These are phyloP conservation scores for Ooceraea biroi DNA, from an alignment of 1,140 invertebrate genomes.

Conservation along the genomic window DNA sequence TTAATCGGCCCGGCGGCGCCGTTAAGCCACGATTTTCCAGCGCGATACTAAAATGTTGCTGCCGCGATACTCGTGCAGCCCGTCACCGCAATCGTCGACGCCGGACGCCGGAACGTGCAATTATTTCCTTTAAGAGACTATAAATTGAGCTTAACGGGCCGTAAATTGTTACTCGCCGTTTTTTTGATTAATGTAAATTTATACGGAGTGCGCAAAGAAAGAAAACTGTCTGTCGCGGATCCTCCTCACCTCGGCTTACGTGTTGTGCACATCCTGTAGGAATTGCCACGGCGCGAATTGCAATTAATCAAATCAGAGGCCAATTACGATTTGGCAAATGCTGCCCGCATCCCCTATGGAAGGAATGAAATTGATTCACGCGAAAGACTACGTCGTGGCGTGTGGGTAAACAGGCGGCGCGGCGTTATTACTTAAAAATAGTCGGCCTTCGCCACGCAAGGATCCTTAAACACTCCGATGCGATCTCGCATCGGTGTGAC, in stretches of 20 bases:
- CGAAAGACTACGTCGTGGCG: not conserved
- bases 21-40: constrained; percentile 27
- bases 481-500: constrained; percentile 9
- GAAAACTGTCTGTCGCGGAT: not conserved
- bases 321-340: constrained; percentile 20
- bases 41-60: constrained; percentile 10
- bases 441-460: constrained; percentile 22
- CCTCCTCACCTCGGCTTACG: not conserved
- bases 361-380: not conserved
- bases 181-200: constrained; percentile 43
- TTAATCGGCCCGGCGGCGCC: constrained; percentile 27
- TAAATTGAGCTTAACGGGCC: constrained; percentile 37
- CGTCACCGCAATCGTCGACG: constrained; percentile 12
- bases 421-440: constrained; percentile 16
- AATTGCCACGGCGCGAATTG: not conserved
- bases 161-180: constrained; percentile 30
- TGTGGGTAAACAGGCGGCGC: not conserved
- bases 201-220: not conserved
- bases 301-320: constrained; percentile 21
- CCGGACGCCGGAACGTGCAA: not conserved
- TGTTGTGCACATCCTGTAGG: not conserved
- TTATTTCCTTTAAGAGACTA: constrained; percentile 37
- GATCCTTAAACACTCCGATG: constrained; percentile 10
- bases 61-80: not conserved
- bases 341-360: not conserved